Conservation (phyloP, 2,888 invertebrate species). For the Autographa pulchrina region DNA sequence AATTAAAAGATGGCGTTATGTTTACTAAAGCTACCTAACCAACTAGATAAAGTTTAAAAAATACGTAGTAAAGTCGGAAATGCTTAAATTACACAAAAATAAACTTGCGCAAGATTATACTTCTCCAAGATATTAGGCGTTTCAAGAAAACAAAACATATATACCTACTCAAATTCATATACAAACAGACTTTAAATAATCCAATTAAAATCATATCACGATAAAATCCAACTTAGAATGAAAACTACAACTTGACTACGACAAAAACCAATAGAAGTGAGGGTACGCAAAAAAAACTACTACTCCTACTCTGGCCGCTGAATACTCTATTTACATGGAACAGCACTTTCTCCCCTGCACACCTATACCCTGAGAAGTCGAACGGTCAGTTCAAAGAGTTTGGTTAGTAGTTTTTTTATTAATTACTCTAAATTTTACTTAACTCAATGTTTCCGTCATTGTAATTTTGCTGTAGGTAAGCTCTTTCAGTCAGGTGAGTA, state of each 20-base stretch:
- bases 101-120: too few relatives aligned
- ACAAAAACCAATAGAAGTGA: slow-evolving; percentile 12
- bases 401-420: not conserved
- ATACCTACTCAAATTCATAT: not conserved
- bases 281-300: slow-evolving; percentile 42
- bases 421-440: too few relatives aligned
- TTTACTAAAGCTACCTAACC: too few relatives aligned
- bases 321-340: slow-evolving; percentile 70
- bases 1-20: too few relatives aligned
- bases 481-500: too few relatives aligned
- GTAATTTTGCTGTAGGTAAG: too few relatives aligned
- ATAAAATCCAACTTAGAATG: not conserved
- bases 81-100: not conserved
- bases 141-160: not conserved
- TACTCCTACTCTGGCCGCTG: slow-evolving; percentile 65
- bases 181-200: not conserved
- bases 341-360: slow-evolving; percentile 55
- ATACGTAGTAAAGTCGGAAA: not conserved
- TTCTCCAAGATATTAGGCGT: too few relatives aligned
- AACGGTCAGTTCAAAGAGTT: slow-evolving; percentile 6
- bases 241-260: slow-evolving; percentile 19
- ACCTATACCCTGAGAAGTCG: slow-evolving; percentile 11
- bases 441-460: too few relatives aligned
- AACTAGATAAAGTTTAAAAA: not conserved
- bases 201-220: not conserved